These are phyloP conservation scores for Argentina silus DNA, from an alignment of 2,797 vertebrate genomes.

Conservation along the genomic window DNA sequence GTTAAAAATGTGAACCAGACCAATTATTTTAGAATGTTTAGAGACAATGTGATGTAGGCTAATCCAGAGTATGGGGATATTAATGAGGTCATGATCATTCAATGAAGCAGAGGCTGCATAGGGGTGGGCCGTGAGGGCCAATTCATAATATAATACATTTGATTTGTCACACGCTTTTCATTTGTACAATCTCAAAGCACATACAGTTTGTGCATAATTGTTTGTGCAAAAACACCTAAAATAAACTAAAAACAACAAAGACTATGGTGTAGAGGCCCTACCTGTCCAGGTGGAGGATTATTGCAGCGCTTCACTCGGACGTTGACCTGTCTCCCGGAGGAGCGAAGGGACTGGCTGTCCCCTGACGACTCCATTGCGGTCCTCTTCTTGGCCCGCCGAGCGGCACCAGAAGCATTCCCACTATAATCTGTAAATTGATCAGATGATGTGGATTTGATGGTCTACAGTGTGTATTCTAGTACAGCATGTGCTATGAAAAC, in stretches of 20 bases:
- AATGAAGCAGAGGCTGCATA: no score
- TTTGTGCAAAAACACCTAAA: no score
- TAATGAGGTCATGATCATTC: no score
- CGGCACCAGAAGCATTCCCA: slow-evolving; percentile 75
- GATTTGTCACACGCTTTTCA: no score
- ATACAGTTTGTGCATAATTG: no score
- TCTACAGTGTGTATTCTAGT: not conserved
- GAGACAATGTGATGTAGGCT: no score
- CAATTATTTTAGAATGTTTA: no score
- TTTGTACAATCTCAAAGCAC: not conserved
- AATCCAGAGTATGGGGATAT: no score
- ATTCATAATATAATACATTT: not conserved
- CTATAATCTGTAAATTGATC: slow-evolving; percentile 68
- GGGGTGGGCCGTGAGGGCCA: no score
- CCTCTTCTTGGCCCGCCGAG: slow-evolving; percentile 87
- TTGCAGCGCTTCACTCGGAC: slow-evolving; percentile 73
- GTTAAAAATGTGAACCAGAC: no score
- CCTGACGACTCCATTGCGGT: slow-evolving; percentile 80
- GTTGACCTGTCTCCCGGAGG: slow-evolving; percentile 82
- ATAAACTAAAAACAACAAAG: not conserved
- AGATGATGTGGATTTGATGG: not conserved
- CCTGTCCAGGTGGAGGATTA: slow-evolving; percentile 75
- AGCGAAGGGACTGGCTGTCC: slow-evolving; percentile 78
- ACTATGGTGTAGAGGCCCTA: slow-evolving; percentile 20
- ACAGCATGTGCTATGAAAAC: not conserved